These are phyloP conservation scores for Cyclura pinguis DNA, from an alignment of 2,797 vertebrate genomes.

Conservation along the genomic window DNA sequence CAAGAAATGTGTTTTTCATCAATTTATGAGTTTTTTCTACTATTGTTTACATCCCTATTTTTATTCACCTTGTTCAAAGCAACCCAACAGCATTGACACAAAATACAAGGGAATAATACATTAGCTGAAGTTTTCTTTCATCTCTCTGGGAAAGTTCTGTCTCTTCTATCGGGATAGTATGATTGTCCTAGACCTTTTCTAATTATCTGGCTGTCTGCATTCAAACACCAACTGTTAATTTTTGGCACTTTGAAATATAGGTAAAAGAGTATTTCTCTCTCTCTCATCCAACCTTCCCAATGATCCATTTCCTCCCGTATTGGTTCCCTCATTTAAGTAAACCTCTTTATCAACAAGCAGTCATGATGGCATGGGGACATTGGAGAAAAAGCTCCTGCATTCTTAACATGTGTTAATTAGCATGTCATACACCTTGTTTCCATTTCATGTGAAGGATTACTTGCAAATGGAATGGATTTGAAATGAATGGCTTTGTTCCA, in stretches of 20 bases:
- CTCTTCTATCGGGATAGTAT: conserved; percentile 73
- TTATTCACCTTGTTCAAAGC: conserved; percentile 35
- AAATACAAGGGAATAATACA: conserved; percentile 72
- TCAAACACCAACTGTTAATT: conserved; percentile 63
- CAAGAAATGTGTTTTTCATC: too few relatives aligned
- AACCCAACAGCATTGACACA: conserved; percentile 54
- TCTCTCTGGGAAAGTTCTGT: conserved; percentile 73
- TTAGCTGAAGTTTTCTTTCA: conserved; percentile 72
- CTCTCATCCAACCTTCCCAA: conserved; percentile 26
- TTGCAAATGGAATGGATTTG: conserved; percentile 68
- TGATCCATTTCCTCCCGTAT: conserved; percentile 69
- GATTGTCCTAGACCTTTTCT: conserved; percentile 69
- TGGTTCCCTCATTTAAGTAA: conserved; percentile 56
- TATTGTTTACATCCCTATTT: too few relatives aligned
- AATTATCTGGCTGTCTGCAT: conserved; percentile 71
- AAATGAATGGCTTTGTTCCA: conserved; percentile 67
- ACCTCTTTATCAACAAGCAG: conserved; percentile 55
- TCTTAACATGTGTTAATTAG: conserved; percentile 63
- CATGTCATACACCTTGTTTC: conserved; percentile 67
- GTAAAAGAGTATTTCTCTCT: not conserved
- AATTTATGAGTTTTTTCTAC: too few relatives aligned
- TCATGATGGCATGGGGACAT: conserved; percentile 40
- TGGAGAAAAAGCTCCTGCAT: conserved; percentile 63
- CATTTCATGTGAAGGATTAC: conserved; percentile 67
- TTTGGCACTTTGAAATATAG: conserved; percentile 39